A percentile compares a stretch with the other conserved stretches of the same genome.
These are phyloP conservation scores for Microplitis deprimator DNA, from an alignment of 2,888 invertebrate genomes.

Conservation along the genomic window DNA sequence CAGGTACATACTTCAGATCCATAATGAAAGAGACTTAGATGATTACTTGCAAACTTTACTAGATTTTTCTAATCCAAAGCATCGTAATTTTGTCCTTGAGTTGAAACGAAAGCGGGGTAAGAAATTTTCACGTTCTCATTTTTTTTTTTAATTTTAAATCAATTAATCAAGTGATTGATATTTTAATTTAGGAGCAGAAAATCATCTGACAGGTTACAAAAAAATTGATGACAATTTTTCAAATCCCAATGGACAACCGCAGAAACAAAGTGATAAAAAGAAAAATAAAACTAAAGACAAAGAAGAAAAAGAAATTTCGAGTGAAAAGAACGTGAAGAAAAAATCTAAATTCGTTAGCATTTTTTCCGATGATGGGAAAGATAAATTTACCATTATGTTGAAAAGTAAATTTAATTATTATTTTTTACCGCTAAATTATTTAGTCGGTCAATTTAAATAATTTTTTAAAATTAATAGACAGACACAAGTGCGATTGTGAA, in stretches of 20 bases:
- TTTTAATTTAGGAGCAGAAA: conserved; percentile 47
- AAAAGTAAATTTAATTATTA: conserved; percentile 65
- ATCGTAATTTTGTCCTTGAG: conserved; percentile 78
- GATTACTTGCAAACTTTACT: conserved; percentile 85
- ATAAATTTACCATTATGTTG: conserved; percentile 72
- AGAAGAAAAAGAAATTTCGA: conserved; percentile 51
- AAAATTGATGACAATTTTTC: conserved; percentile 55
- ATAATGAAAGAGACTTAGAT: conserved; percentile 80
- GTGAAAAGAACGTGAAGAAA: conserved; percentile 72
- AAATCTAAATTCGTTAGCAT: conserved; percentile 83
- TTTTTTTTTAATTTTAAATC: not conserved
- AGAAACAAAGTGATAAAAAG: conserved; percentile 63
- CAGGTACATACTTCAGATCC: conserved; percentile 76
- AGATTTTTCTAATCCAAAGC: conserved; percentile 78
- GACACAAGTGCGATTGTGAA: conserved; percentile 93
- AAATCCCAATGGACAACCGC: conserved; percentile 10
- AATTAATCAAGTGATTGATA: not conserved
- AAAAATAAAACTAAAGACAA: conserved; percentile 59
- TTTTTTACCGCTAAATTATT: conserved; percentile 11
- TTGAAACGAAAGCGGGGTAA: conserved; percentile 66
- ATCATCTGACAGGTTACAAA: conserved; percentile 58
- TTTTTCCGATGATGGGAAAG: conserved; percentile 80
- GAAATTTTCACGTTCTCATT: not conserved
- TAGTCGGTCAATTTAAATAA: not conserved
- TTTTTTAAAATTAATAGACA: conserved; percentile 74